A percentile compares a stretch with the other conserved stretches of the same genome.
phyloP scores from a whole-genome alignment of 2,888 invertebrate genomes.

The Heliconius ethilla region DNA sequence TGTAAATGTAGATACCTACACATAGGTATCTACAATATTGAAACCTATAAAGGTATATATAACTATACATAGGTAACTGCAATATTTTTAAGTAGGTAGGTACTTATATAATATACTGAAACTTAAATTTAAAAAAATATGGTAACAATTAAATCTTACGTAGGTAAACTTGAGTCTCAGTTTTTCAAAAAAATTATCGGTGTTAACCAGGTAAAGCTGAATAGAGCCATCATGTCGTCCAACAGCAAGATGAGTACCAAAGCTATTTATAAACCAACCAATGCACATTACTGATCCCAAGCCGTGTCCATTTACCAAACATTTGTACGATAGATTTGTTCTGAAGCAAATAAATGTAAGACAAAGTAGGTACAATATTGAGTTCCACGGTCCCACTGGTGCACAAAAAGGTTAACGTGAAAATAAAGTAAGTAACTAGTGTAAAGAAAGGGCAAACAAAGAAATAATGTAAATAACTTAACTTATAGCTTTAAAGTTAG shows the following conservation, averaged over 20 bases:
- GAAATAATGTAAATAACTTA: not conserved
- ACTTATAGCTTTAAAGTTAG: too few species aligned
- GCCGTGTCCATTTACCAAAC: conserved; percentile 71
- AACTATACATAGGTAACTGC: too few species aligned
- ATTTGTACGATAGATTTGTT: conserved; percentile 62
- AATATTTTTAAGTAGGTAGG: not conserved
- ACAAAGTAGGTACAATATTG: too few species aligned
- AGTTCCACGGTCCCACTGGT: too few species aligned
- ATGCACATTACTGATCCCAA: conserved; percentile 73
- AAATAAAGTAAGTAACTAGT: too few species aligned
- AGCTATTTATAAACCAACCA: conserved; percentile 65
- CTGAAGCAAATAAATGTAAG: conserved; percentile 50
- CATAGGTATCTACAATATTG: too few species aligned
- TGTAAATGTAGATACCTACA: not conserved
- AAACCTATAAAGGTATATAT: too few species aligned
- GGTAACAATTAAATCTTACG: conserved; percentile 52
- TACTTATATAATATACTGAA: not conserved
- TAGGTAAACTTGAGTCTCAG: conserved; percentile 73
- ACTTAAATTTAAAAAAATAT: too few species aligned
- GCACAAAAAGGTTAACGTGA: not conserved
- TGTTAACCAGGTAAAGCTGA: conserved; percentile 78
- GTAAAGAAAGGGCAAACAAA: not conserved
- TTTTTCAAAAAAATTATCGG: conserved; percentile 65
- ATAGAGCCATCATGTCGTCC: conserved; percentile 78
- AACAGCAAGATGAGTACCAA: conserved; percentile 65